Percentiles rank a stretch among this genome's conserved stretches.
phyloP scores from a whole-genome alignment of 1,140 invertebrate genomes.

The Lasioglossum albipes region DNA sequence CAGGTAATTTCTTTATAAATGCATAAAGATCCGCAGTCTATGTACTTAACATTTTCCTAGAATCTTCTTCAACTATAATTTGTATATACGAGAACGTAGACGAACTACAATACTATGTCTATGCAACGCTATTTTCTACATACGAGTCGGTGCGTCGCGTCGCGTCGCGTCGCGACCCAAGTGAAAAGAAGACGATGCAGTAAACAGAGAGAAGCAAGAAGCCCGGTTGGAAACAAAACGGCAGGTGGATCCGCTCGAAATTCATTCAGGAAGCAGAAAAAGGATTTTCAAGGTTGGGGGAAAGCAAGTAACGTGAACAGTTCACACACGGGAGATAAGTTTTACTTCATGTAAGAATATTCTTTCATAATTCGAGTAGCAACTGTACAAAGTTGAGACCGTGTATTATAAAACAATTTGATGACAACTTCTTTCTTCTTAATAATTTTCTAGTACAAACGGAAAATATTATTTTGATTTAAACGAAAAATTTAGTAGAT shows the following conservation, averaged over 20 bases:
- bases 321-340: background rate
- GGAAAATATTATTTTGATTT: no score
- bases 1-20: no score
- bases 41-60: no score
- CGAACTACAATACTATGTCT: no score
- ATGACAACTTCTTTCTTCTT: no score
- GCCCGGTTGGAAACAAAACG: slow-evolving; percentile 50
- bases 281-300: slow-evolving; percentile 44
- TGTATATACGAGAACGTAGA: no score
- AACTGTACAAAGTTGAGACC: background rate
- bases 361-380: background rate
- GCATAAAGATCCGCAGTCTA: no score
- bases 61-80: no score
- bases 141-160: background rate
- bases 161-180: background rate
- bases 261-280: slow-evolving; percentile 52
- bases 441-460: no score
- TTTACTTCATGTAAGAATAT: background rate
- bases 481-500: no score
- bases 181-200: slow-evolving; percentile 10
- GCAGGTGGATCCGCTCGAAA: slow-evolving; percentile 63
- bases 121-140: background rate
- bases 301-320: slow-evolving; percentile 10
- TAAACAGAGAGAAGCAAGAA: slow-evolving; percentile 43
- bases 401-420: background rate